phyloP scores from a whole-genome alignment of 2,113 vertebrate genomes.

The Rattus norvegicus region DNA sequence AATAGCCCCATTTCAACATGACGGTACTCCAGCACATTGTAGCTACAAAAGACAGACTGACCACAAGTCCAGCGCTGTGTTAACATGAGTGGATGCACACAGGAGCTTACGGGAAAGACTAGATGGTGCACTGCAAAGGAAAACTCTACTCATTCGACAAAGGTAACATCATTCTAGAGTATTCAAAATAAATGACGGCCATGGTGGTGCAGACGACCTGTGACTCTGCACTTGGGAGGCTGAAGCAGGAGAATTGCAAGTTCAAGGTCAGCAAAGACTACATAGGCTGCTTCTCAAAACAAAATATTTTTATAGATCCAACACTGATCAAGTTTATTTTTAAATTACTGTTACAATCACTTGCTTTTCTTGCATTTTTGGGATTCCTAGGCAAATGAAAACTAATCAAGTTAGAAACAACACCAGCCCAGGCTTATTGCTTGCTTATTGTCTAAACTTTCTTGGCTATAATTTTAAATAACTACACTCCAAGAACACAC shows the following conservation, averaged over 20 bases:
- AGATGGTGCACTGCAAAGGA: not conserved
- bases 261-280: not conserved
- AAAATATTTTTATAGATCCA: not conserved
- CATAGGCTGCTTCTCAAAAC: not conserved
- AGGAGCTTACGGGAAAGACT: not conserved
- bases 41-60: not conserved
- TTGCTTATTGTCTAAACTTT: not conserved
- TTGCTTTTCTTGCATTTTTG: conserved; percentile 29
- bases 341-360: not conserved
- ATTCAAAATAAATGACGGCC: not conserved
- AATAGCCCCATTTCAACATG: not conserved
- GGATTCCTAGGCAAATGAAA: conserved; percentile 57
- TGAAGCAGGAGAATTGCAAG: not conserved
- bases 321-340: conserved; percentile 31
- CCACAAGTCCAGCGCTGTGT: not conserved
- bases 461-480: not conserved
- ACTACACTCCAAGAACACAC: not conserved
- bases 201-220: not conserved
- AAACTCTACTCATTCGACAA: conserved; percentile 36
- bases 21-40: not conserved
- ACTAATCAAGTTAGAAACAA: conserved; percentile 47
- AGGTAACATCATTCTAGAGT: not conserved
- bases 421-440: not conserved
- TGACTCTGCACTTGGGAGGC: not conserved
- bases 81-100: not conserved